Conservation (phyloP, 2,797 vertebrate genomes). For the Tiaroga cobitis region DNA sequence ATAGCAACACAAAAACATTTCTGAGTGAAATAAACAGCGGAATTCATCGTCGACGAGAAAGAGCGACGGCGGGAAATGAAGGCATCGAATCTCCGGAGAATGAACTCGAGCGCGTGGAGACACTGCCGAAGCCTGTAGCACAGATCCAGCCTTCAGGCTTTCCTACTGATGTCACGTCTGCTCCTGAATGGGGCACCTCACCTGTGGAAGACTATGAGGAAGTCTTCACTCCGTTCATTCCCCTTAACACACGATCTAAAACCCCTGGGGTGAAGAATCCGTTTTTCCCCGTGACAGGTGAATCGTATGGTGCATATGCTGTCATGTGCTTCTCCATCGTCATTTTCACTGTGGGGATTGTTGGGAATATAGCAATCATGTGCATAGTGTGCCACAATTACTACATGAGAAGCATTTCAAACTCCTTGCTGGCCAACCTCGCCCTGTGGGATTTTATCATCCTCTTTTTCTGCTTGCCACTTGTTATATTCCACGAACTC, state of each 20-base stretch:
- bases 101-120: conserved; percentile 30
- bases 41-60: conserved; percentile 31
- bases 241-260: conserved; percentile 64
- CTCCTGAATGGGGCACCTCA: conserved; percentile 62
- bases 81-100: background rate
- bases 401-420: conserved; percentile 97
- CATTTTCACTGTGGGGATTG: conserved; percentile 88
- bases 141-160: conserved; percentile 67
- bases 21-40: background rate
- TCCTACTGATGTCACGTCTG: conserved; percentile 55
- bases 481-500: conserved; percentile 92
- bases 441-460: conserved; percentile 96
- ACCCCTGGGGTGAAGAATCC: conserved; percentile 84
- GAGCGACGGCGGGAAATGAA: background rate
- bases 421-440: conserved; percentile 93
- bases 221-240: conserved; percentile 64
- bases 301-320: conserved; percentile 88
- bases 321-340: conserved; percentile 84
- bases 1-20: background rate
- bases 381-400: conserved; percentile 98
- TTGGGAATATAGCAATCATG: conserved; percentile 95
- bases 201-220: conserved; percentile 64
- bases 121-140: conserved; percentile 64
- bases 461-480: conserved; percentile 94
- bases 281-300: conserved; percentile 89